Conservation (phyloP, 2,797 vertebrate genomes). For the Poecile montanus region DNA sequence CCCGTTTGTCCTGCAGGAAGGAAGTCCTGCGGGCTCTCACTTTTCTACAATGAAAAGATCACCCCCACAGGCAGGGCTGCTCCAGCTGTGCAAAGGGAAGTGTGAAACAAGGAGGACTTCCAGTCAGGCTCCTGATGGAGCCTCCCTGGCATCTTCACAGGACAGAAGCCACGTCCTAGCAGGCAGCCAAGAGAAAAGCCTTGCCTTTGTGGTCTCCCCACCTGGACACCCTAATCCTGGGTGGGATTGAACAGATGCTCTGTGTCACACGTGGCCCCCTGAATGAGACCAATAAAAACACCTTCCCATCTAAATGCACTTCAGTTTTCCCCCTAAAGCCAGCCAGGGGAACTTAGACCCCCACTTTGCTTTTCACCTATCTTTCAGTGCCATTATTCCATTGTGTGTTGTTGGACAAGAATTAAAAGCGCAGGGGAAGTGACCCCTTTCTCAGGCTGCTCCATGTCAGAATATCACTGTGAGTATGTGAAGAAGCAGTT, state of each 20-base stretch:
- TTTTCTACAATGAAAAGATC: not conserved
- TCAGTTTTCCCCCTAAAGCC: not conserved
- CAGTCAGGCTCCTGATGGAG: not conserved
- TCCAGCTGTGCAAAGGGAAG: not conserved
- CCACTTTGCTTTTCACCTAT: not conserved
- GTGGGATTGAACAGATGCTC: fast-evolving
- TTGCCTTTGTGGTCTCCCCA: not conserved
- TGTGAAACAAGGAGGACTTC: not conserved
- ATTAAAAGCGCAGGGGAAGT: not conserved
- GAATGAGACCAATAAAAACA: not conserved
- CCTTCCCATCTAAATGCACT: not conserved
- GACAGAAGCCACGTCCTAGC: not conserved
- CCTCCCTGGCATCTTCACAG: not conserved
- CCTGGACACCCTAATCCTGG: fast-evolving
- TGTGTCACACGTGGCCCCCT: fast-evolving
- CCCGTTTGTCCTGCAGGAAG: not conserved
- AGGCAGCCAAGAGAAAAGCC: not conserved
- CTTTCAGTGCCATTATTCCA: not conserved
- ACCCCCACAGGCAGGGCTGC: not conserved
- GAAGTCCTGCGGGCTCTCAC: not conserved
- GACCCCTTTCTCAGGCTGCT: not conserved
- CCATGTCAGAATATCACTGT: not conserved
- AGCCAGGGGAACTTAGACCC: not conserved
- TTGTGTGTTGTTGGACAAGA: not conserved
- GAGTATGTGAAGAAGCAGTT: not conserved